phyloP scores from a whole-genome alignment of 2,113 vertebrate genomes.

The Columba livia region DNA sequence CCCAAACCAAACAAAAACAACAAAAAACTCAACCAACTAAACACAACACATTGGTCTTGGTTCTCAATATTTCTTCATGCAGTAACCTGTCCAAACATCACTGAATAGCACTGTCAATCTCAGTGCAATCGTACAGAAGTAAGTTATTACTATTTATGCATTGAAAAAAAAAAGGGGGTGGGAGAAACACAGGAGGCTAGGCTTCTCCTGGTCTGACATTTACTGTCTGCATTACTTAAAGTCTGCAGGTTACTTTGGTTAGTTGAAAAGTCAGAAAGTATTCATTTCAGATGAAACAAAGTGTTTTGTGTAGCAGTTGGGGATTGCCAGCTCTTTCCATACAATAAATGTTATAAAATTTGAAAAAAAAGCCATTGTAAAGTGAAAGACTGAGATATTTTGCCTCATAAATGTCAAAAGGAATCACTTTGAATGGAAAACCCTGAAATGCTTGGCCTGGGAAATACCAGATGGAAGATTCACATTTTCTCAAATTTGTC shows the following conservation, averaged over 20 bases:
- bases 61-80: background rate
- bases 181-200: background rate
- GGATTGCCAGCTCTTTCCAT: background rate
- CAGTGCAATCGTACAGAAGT: background rate
- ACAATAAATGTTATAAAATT: background rate
- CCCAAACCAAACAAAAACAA: background rate
- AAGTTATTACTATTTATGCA: background rate
- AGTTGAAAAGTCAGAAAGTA: background rate
- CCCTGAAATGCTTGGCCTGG: background rate
- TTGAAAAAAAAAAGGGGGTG: rapidly evolving
- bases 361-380: background rate
- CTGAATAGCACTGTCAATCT: background rate
- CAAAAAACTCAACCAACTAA: background rate
- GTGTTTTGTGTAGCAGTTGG: background rate
- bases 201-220: background rate
- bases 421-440: background rate
- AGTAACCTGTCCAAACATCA: background rate
- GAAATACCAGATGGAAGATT: background rate
- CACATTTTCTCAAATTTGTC: background rate
- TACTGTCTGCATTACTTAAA: background rate
- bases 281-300: background rate
- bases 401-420: background rate
- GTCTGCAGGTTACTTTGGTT: background rate
- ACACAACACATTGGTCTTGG: background rate
- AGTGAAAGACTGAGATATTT: background rate